Evolutionary conservation across 2,888 invertebrate species (phyloP), one percentile per base, ranked within the genome.

Genomic region (Zaprionus bogoriensis): DNA sequence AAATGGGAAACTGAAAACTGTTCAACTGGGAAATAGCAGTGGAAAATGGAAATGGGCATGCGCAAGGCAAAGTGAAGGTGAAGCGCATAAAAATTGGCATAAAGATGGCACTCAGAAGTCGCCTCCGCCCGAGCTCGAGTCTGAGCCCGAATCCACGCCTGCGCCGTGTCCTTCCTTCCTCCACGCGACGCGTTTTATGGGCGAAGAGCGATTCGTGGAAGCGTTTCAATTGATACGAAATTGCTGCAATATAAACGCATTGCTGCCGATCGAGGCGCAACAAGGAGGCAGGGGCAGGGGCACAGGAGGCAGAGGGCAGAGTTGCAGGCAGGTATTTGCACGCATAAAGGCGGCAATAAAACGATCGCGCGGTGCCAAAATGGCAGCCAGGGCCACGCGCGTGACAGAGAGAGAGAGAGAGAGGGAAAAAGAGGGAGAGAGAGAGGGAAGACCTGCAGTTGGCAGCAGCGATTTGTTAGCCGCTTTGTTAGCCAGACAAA

Each of bases 161-260:
- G 44, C 57, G 12, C 5, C 6, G 60, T 61, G 74, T 68, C 63
- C 77, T 67, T 74, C 54, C 62, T 64, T 4, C 4, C 2, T 12
- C 58, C 86, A 81, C 87, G 81, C 81, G 85, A 82, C 86, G 84
- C 72, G 65, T 60, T 87, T 87, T 84, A 87, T 81, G 84, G 22
- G 73, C 44, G 51, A n/a, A n/a, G n/a, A n/a, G n/a, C n/a, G 59
- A 66, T 86, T 83, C 82, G 82, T 86, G 84, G 87, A 83, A 87
- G 54, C 68, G 59, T 50, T 72, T 87, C 75, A 87, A 83, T 87
- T 87, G 86, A 83, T 86, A 67, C 75, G 64, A 83, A 83, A 87
- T 87, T 87, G 87, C 87, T 77, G 83, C 84, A 86, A 83, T 83
- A 83, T 83, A 87, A 83, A 81, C 53, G 66, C 75, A 83, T 47